Conservation (phyloP, 2,113 vertebrate species). For the Trichechus manatus region DNA sequence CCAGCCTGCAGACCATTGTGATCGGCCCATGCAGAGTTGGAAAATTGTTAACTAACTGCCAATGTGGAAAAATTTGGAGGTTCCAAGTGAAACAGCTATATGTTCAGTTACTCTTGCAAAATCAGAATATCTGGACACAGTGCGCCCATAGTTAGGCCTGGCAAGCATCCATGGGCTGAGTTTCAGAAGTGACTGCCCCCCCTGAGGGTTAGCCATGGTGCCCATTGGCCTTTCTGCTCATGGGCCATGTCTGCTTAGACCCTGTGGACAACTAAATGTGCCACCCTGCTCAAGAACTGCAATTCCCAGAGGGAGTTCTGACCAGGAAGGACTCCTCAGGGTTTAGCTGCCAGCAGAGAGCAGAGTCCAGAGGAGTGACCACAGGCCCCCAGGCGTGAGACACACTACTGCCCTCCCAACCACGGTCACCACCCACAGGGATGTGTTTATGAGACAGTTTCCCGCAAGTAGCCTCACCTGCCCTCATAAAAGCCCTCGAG, state of each 20-base stretch:
- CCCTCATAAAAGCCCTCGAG: not conserved
- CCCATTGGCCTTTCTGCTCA: not conserved
- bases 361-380: not conserved
- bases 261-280: not conserved
- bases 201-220: accelerated
- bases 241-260: not conserved
- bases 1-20: not conserved
- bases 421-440: not conserved
- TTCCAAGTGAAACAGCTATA: not conserved
- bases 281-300: too few relatives aligned
- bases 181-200: not conserved
- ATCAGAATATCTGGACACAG: not conserved
- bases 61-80: not conserved
- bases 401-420: not conserved
- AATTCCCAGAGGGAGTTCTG: not conserved
- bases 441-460: not conserved
- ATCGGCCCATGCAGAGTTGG: not conserved
- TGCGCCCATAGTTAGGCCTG: not conserved
- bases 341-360: not conserved
- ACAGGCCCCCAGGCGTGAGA: not conserved
- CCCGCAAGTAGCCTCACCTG: not conserved
- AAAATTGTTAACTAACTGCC: not conserved
- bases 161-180: not conserved
- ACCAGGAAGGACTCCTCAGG: not conserved
- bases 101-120: constrained; percentile 8